Percentiles rank a stretch among this genome's conserved stretches.
Evolutionary conservation across 2,888 invertebrate genomes (phyloP).

Genomic region (Conops quadrifasciatus): DNA sequence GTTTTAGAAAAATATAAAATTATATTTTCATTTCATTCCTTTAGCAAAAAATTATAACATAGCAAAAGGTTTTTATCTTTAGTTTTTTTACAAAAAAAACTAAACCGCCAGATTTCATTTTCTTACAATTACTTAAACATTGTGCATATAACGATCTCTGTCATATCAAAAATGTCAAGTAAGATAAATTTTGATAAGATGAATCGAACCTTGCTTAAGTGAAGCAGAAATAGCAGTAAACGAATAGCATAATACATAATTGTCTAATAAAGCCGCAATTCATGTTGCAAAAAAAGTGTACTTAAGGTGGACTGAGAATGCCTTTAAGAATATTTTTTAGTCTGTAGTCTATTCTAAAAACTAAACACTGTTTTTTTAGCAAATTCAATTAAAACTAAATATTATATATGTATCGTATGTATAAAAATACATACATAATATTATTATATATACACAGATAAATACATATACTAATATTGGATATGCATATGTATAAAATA

Average conservation of each 20-base stretch:
- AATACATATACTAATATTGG: neutral
- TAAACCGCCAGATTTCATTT: neutral
- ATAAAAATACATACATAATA: too few relatives aligned
- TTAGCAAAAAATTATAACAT: too few relatives aligned
- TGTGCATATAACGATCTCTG: too few relatives aligned
- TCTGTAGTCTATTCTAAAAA: neutral
- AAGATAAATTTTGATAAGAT: too few relatives aligned
- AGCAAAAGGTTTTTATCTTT: slow-evolving; percentile 5
- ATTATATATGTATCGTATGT: too few relatives aligned
- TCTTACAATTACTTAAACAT: neutral
- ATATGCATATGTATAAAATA: slow-evolving; percentile 13
- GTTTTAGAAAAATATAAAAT: neutral
- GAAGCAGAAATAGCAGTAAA: too few relatives aligned
- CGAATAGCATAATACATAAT: neutral
- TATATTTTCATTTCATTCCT: too few relatives aligned
- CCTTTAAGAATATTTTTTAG: slow-evolving; percentile 7
- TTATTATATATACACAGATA: slow-evolving; percentile 7
- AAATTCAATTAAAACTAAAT: slow-evolving; percentile 14
- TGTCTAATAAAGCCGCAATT: neutral
- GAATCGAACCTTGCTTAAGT: too few relatives aligned
- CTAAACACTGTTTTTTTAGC: slow-evolving; percentile 13
- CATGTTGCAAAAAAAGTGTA: slow-evolving; percentile 21
- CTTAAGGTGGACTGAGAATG: slow-evolving; percentile 28
- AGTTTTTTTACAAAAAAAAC: neutral
- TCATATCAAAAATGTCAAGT: too few relatives aligned